Base-by-base conservation (phyloP, 2,113 vertebrate genomes). In the Neolamprologus cancellatus region DNA sequence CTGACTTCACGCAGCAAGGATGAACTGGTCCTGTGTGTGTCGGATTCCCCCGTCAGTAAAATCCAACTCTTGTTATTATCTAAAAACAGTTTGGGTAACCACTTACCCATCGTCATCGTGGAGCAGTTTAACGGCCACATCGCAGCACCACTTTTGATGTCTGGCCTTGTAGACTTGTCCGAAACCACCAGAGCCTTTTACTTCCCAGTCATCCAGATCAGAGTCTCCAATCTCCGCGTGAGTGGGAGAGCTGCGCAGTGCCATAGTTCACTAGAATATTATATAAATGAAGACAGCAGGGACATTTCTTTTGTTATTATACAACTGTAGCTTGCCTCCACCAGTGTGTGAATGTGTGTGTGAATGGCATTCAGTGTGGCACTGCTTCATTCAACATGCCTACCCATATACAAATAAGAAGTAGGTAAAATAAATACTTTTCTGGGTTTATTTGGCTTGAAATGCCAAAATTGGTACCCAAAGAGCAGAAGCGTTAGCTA, bases 131-230 rank as follows among this genome's bases (percentile, higher is more conserved):
- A 95, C 66, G 9, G 94, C 95, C 36, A 97, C 88, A 2, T 93
- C 32, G 23, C 90, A 86, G 11, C 88, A 84, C 94, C 89, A 93
- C 4, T 20, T 14, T 3, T 2, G 64, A 59, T 96, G 95, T 17
- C 92, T 91, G 71, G 91, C 96, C 74, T 88, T 94, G 82, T 91
- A 93, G 64, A 97, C 91, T 76, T 93, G 28, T 3, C 97, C 97
- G 4, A 97, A 97, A 1, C 95, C 95, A 2, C 97, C 97, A 5
- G 78, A 71, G 20, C 90, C 95, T 66, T 96, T 94, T 50, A 12
- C 23, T 3, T 6, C 1, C 92, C 94, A 96, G 44, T 10, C 39
- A 2, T 34, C 14, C 36, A 97, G 86, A 52, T 34, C 55, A 32
- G 84, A 82, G 5, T 91, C 89, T 3, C 20, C 11, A 6, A 96